Conservation (phyloP, 2,113 vertebrate species). For the Epinephelus moara region DNA sequence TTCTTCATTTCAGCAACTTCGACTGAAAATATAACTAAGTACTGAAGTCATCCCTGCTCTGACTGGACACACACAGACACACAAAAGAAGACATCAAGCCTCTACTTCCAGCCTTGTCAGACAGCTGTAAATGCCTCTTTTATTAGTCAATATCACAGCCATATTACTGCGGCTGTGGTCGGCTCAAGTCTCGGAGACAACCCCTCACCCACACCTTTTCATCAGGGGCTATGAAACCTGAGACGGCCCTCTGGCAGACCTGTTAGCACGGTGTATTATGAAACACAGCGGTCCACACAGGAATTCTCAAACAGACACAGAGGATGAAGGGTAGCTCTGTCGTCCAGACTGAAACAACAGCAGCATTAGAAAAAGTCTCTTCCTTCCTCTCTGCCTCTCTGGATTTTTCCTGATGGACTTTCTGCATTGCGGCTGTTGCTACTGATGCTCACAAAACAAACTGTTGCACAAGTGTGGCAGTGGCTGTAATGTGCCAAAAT, state of each 20-base stretch:
- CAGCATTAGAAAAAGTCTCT: background rate
- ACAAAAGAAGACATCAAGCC: conserved; percentile 19
- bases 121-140: conserved; percentile 72
- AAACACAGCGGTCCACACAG: conserved; percentile 8
- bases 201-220: conserved; percentile 78
- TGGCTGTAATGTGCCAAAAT: too few species aligned
- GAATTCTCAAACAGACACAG: conserved; percentile 19
- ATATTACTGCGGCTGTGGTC: conserved; percentile 29
- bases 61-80: conserved; percentile 13
- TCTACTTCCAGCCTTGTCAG: conserved; percentile 50
- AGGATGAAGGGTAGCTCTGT: conserved; percentile 11
- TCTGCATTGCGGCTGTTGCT: background rate
- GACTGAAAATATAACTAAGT: background rate
- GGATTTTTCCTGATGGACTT: background rate
- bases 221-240: conserved; percentile 73
- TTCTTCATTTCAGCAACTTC: background rate
- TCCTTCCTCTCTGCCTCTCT: background rate
- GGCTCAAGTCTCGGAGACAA: conserved; percentile 62
- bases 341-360: background rate
- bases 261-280: conserved; percentile 13
- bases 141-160: conserved; percentile 68
- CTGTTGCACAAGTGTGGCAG: too few species aligned
- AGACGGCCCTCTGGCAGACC: conserved; percentile 43
- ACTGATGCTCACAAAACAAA: background rate
- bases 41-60: background rate